Evolutionary conservation across 2,888 invertebrate genomes (phyloP).

Genomic region (Ornithoptera priamus): DNA sequence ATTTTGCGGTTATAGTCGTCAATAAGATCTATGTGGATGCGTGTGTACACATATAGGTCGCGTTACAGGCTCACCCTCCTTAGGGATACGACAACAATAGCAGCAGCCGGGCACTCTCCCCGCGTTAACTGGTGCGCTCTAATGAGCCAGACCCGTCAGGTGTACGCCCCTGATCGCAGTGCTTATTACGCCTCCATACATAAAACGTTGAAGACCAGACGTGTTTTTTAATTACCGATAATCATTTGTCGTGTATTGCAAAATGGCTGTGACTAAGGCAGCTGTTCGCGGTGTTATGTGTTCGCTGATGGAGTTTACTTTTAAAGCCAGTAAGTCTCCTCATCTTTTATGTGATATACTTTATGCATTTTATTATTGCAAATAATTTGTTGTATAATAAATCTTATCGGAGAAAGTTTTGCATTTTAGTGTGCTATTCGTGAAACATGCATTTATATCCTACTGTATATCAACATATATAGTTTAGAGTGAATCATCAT

Average conservation of each 20-base stretch:
- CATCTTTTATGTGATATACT: not conserved
- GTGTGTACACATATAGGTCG: conserved; percentile 69
- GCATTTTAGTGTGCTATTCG: conserved; percentile 4
- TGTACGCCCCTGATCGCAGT: conserved; percentile 54
- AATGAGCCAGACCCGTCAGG: conserved; percentile 65
- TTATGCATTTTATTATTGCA: conserved; percentile 7
- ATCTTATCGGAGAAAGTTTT: not conserved
- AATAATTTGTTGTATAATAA: not conserved
- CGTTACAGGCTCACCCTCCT: conserved; percentile 62
- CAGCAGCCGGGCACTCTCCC: conserved; percentile 60
- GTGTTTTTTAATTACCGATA: conserved; percentile 16
- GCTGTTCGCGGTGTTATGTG: conserved; percentile 75
- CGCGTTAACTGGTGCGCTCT: conserved; percentile 72
- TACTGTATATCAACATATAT: conserved; percentile 16
- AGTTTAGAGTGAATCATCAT: conserved; percentile 38
- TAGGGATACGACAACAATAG: conserved; percentile 74
- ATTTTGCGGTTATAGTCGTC: not conserved
- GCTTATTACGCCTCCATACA: conserved; percentile 52
- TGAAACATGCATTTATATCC: conserved; percentile 22
- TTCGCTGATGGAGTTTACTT: conserved; percentile 75
- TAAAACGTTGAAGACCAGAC: conserved; percentile 42
- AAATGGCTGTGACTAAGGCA: conserved; percentile 70
- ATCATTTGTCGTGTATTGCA: conserved; percentile 6
- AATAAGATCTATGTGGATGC: conserved; percentile 35
- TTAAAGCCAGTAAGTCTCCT: conserved; percentile 73